A percentile compares a stretch with the other conserved stretches of the same genome.
These are phyloP conservation scores for Microcebus lehilahytsara DNA, from an alignment of 2,113 vertebrate species.

Conservation along the genomic window DNA sequence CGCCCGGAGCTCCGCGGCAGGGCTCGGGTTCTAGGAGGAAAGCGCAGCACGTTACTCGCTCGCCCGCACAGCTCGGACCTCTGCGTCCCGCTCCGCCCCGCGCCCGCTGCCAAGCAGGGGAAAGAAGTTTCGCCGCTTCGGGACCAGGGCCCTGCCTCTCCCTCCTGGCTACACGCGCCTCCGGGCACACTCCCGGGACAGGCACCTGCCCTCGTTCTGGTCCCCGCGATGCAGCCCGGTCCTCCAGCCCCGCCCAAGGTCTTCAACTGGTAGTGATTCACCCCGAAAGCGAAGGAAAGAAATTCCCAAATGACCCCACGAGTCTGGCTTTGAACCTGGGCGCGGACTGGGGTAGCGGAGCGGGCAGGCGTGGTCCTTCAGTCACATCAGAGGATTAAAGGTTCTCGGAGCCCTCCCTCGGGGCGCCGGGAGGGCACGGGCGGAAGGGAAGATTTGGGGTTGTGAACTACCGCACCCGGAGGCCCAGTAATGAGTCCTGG, in stretches of 20 bases:
- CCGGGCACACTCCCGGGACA: not conserved
- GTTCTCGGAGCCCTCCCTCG: not conserved
- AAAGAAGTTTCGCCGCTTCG: not conserved
- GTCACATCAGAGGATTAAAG: not conserved
- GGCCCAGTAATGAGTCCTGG: not conserved
- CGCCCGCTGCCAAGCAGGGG: not conserved
- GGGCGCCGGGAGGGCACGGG: not conserved
- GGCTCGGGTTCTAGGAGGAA: slow-evolving; percentile 76
- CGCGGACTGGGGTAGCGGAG: not conserved
- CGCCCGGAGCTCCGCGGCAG: slow-evolving; percentile 44
- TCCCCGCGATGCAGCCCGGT: not conserved
- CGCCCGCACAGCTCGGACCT: not conserved
- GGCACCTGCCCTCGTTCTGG: not conserved
- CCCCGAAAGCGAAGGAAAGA: not conserved
- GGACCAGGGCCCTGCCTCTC: not conserved
- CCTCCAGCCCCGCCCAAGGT: not conserved
- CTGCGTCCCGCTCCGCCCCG: not conserved
- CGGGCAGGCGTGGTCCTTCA: not conserved
- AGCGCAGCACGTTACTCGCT: slow-evolving; percentile 78
- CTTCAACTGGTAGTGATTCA: not conserved
- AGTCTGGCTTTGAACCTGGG: not conserved
- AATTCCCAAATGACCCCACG: not conserved
- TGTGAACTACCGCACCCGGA: not conserved
- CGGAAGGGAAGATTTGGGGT: not conserved
- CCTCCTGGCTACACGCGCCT: not conserved